Base-by-base conservation (phyloP, 2,888 invertebrate genomes). In the Scaptomyza cyrtandrae region DNA sequence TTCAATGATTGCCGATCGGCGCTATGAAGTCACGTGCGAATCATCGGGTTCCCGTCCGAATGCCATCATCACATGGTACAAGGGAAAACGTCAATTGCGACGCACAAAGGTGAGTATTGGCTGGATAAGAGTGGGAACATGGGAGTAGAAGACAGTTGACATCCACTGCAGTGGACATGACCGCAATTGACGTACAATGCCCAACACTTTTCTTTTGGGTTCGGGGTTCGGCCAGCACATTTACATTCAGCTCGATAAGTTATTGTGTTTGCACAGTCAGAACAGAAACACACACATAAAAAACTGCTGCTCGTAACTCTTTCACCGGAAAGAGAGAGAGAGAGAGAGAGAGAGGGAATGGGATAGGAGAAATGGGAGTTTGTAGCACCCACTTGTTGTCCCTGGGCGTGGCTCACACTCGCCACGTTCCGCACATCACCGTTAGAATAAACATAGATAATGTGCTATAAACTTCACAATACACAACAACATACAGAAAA, bases 31-130 rank as follows among this genome's bases (percentile, higher is more conserved):
- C 65, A 94, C 95, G 57, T 98, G 97, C 90, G 95, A 96, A 92
- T 96, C 97, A 4, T 95, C 96, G 11, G 97, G 97, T 80, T 97
- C 97, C 53, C 93, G 97, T 71, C 97, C 97, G 62, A 95, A 97
- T 24, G 97, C 97, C 31, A 94, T 96, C 90, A 95, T 97, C 92
- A 95, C 97, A 14, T 97, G 97, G 97, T 96, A 96, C 93, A 97
- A 97, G 92, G 97, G 97, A 71, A 96, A 96, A 91, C 93, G 96
- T 66, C 96, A 96, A 90, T 94, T 97, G 75, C 95, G 95, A 88
- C 94, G 96, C 91, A 95, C 96, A 64, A 96, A 95, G 94, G 97
- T 97, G 89, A 92, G 92, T 90, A 35, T 4, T 2, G 9, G 11
- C 6, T 13, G 4, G 0, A 31, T 1, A n/a, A 6, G n/a, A 10